Base-by-base conservation (phyloP, 1,140 invertebrate genomes). In the Sycophila sp. region DNA sequence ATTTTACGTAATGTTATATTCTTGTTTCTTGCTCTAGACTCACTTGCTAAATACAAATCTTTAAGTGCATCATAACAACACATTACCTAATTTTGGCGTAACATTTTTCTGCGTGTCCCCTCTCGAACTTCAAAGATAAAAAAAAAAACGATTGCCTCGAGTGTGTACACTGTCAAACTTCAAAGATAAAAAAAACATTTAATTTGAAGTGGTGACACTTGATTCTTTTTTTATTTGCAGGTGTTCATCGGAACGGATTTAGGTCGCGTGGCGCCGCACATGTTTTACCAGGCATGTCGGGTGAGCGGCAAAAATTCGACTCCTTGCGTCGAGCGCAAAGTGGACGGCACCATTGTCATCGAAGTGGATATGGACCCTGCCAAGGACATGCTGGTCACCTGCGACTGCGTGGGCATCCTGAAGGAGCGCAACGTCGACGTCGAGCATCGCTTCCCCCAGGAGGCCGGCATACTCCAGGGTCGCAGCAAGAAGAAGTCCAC, bases 351-450 rank as follows among this genome's bases (percentile, higher is more conserved):
- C 2, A 93, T 95, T 65, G 91, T 98, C 47, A 97, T 99, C 74
- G 95, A 98, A 82, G 92, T 98, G 53, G 92, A 95, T 74, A 90
- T 98, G 71, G 92, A 94, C 73, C 95, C 96, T 0, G 86, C 92
- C 11, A 94, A 94, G 81, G 94, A 97, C 72, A 98, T 98, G 96
- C 90, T 92, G 77, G 93, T 95, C 38, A 94, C 93, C 73, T 95
- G 93, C 80, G 93, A 95, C 85, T 95, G 93, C 82, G 93, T 95
- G 26, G 93, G 93, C 4, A 95, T 95, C 71, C 79, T 94, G n/a
- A 94, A 98, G 87, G 94, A 98, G 82, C 90, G 97, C 69, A 98
- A 98, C 87, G 96, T 98, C 7, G 96, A 98, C 86, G 96, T 98
- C 28, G 96, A 98, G 83, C 95, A 97, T 80, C 89, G 96, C 75